These are phyloP conservation scores for Ibidorhyncha struthersii DNA, from an alignment of 2,113 vertebrate species.

Conservation along the genomic window DNA sequence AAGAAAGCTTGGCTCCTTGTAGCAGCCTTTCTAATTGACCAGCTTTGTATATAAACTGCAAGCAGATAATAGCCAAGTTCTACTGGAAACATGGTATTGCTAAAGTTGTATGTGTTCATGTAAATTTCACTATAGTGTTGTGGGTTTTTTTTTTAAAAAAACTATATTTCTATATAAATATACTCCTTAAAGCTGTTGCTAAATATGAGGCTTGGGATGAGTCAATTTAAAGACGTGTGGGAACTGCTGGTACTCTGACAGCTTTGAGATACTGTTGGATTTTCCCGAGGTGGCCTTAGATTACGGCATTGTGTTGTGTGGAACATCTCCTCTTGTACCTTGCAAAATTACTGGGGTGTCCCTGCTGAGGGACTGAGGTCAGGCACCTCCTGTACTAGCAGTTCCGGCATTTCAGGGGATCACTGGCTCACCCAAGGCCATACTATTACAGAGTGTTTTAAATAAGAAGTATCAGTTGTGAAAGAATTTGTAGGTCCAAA, in stretches of 20 bases:
- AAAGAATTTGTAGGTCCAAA: not conserved
- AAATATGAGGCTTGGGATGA: conserved; percentile 10
- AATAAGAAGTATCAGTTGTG: not conserved
- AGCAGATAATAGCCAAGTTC: not conserved
- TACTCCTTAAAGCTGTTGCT: conserved; percentile 18
- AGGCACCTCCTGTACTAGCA: not conserved
- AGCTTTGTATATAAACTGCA: conserved; percentile 33
- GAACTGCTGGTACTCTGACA: not conserved
- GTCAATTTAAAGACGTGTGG: conserved; percentile 11
- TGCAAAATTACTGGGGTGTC: not conserved
- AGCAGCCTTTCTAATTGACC: not conserved
- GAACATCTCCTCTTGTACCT: not conserved
- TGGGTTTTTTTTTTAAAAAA: not conserved
- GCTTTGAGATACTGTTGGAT: not conserved
- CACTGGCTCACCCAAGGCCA: not conserved
- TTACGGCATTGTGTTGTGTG: not conserved
- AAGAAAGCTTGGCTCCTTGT: not conserved
- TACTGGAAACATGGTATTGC: not conserved
- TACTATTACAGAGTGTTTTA: not conserved
- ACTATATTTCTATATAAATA: conserved; percentile 18
- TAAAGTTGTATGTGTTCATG: conserved; percentile 13
- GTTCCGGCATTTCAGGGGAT: conserved; percentile 23
- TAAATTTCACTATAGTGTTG: conserved; percentile 8
- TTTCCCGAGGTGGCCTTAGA: not conserved
- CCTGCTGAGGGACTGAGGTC: not conserved